A percentile compares a stretch with the other conserved stretches of the same genome.
These are phyloP conservation scores for Nephila pilipes DNA, from an alignment of 1,140 invertebrate species.

Conservation along the genomic window DNA sequence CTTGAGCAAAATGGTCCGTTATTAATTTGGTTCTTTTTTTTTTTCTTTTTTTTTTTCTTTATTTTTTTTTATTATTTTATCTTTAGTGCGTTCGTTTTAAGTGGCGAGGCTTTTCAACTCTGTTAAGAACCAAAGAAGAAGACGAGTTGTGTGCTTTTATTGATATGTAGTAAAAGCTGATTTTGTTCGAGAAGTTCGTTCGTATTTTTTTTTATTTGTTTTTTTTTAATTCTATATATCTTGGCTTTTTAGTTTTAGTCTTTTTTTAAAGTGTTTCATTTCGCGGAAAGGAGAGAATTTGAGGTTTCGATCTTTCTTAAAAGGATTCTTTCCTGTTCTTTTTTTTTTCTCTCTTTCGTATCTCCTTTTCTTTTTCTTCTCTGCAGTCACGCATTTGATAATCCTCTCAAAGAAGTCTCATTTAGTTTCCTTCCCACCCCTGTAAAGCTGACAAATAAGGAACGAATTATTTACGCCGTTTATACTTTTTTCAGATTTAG, in stretches of 20 bases:
- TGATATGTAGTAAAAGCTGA: conserved; percentile 40
- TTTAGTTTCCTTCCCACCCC: conserved; percentile 1
- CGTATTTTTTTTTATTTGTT: conserved; percentile 15
- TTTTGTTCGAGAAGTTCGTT: conserved; percentile 26
- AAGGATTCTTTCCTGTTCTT: not conserved
- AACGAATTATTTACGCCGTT: conserved; percentile 37
- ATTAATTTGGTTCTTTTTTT: conserved; percentile 68
- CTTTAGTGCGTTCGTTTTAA: conserved; percentile 43
- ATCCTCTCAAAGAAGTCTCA: conserved; percentile 54
- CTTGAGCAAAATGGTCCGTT: conserved; percentile 67
- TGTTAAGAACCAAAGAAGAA: conserved; percentile 23
- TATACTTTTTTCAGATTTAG: conserved; percentile 16
- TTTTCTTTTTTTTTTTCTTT: not conserved
- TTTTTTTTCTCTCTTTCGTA: not conserved
- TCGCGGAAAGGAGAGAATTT: conserved; percentile 1
- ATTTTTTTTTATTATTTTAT: conserved; percentile 11
- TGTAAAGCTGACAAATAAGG: conserved; percentile 1
- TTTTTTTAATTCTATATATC: conserved; percentile 19
- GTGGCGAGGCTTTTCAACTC: conserved; percentile 62
- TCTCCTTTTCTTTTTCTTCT: not conserved
- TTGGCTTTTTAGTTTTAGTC: not conserved
- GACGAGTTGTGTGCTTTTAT: conserved; percentile 49
- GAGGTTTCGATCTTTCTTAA: conserved; percentile 37
- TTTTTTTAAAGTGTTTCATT: conserved; percentile 14
- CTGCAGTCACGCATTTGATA: conserved; percentile 32